phyloP scores from a whole-genome alignment of 2,888 invertebrate species.

The Balanococcus diminutus region DNA sequence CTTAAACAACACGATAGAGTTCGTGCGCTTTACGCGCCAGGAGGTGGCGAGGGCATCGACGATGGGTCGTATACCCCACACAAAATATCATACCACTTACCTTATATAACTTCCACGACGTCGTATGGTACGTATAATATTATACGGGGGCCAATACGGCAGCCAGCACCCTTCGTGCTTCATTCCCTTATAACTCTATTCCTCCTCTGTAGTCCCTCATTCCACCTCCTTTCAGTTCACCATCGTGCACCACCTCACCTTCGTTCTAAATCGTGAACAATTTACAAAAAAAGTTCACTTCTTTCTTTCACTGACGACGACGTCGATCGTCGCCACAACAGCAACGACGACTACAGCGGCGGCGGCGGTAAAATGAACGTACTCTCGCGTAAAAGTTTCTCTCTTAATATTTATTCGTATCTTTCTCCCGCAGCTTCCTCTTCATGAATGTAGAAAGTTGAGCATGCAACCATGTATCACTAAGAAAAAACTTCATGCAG shows the following conservation, averaged over 20 bases:
- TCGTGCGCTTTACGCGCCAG: neutral
- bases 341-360: neutral
- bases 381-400: neutral
- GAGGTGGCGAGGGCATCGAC: neutral
- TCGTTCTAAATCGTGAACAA: neutral
- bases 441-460: neutral
- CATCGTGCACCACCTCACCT: neutral
- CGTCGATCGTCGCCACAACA: too few relatives aligned
- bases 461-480: too few relatives aligned
- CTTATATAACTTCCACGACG: neutral
- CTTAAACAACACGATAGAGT: conserved; percentile 18
- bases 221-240: neutral
- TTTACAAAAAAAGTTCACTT: neutral
- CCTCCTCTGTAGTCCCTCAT: neutral
- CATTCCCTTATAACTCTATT: neutral
- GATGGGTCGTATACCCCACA: conserved; percentile 9
- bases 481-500: too few relatives aligned
- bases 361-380: too few relatives aligned
- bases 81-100: neutral
- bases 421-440: neutral
- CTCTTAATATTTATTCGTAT: too few relatives aligned
- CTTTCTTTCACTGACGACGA: too few relatives aligned
- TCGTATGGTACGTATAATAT: neutral
- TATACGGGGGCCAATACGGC: neutral
- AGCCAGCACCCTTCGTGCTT: neutral